Evolutionary conservation across 2,888 invertebrate species (phyloP).

Genomic region (Trachelus tabidus): DNA sequence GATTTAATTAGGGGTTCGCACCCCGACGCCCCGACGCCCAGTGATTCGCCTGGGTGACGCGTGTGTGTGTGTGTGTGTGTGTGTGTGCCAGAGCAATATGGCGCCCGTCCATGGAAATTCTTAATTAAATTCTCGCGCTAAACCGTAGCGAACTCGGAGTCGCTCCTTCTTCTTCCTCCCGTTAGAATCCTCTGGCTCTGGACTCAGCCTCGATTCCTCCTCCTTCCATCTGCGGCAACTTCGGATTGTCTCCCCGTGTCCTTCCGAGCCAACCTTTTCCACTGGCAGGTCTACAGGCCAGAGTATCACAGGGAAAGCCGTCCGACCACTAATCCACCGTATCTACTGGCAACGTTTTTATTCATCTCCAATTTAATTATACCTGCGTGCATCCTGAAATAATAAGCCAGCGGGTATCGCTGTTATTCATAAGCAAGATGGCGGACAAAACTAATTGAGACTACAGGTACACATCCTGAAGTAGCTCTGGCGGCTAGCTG

Average conservation of each 20-base stretch:
- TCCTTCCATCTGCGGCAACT: neutral
- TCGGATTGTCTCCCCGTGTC: slow-evolving; percentile 1
- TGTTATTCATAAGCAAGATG: too few species aligned
- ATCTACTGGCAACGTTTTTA: slow-evolving; percentile 11
- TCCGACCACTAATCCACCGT: slow-evolving; percentile 30
- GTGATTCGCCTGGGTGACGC: slow-evolving; percentile 36
- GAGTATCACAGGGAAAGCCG: neutral
- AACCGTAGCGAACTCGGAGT: slow-evolving; percentile 20
- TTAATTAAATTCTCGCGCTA: slow-evolving; percentile 57
- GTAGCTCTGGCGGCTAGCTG: too few species aligned
- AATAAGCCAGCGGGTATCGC: too few species aligned
- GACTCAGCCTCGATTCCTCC: neutral
- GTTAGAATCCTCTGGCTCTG: too few species aligned
- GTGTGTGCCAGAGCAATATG: slow-evolving; percentile 52
- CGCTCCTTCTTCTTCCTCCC: neutral
- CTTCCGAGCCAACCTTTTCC: neutral
- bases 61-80: slow-evolving; percentile 54
- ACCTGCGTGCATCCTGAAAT: too few species aligned
- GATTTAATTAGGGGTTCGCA: slow-evolving; percentile 54
- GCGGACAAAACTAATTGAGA: too few species aligned
- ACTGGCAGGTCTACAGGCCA: neutral
- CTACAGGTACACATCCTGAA: too few species aligned
- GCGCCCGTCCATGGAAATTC: slow-evolving; percentile 49
- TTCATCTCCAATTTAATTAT: slow-evolving; percentile 7
- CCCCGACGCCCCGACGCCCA: neutral